Evolutionary conservation across 1,140 invertebrate genomes (phyloP), one percentile per base, ranked within the genome.

Genomic region (Drosophila nasuta): DNA sequence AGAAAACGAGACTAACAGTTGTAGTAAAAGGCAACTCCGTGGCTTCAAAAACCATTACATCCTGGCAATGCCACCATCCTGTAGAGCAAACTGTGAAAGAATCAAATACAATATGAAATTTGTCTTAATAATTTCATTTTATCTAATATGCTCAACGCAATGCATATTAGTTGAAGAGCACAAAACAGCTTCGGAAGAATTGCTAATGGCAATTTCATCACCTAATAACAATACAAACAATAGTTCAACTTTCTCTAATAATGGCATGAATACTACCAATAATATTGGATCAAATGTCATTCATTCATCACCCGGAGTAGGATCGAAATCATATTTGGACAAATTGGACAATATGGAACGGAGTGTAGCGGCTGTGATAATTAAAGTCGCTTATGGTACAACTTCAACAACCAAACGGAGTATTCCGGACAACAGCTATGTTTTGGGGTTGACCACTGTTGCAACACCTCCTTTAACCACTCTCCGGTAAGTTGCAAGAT

Each of bases 351-450:
- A 94, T 64, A 86, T 95, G 57, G 95, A 95, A 65, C 94, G 95
- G 57, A 95, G 94, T 71, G 93, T 96, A 2, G 95, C 94, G 1
- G 95, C 95, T 3, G 94, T 96, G 17, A 94, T 96, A 60, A 95
- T 95, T 66, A 95, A 95, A 91, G 95, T 95, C 8, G 95, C 95
- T 0, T 95, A 95, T 71, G 95, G 94, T 10, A 94, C 94, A 35
- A 95, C 95, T 2, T 92, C 92, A 4, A 92, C 91, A 17, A 95
- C 95, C 3, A 95, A 95, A 77, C 93, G 95, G 5, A 95, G 95
- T 70, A 95, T 95, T 64, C 94, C 95, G 2, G 95, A 95, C 79
- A 95, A 94, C 75, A 94, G 93, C 5, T 95, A 95, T 77, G 92
- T 94, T 35, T 93, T 94, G 13, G 94, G 93, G 2, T 80, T 95